Percentiles rank a stretch among this genome's conserved stretches.
Evolutionary conservation across 30 jellyfish, hydroid and myxozoan species (phyloP).

Genomic region (Aurelia sp.): DNA sequence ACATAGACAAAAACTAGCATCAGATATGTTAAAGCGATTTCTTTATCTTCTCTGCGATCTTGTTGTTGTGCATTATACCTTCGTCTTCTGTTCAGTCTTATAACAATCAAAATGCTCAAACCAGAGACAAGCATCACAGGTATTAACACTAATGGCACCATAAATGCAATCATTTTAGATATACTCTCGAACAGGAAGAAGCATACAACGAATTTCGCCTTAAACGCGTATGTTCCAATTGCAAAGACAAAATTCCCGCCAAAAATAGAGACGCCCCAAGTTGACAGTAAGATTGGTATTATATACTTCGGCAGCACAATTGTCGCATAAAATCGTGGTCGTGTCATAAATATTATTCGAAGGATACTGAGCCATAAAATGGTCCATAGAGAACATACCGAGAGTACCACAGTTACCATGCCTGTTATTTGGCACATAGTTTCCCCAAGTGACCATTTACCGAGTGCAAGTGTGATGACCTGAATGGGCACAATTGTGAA

Average conservation of each 20-base stretch:
- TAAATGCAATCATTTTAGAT: conserved; percentile 20
- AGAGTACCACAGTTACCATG: conserved; percentile 17
- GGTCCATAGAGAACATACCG: conserved; percentile 49
- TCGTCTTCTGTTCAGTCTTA: conserved; percentile 4
- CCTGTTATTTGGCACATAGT: conserved; percentile 31
- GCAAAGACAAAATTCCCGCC: conserved; percentile 22
- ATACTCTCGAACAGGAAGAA: conserved; percentile 22
- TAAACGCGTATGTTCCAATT: conserved; percentile 26
- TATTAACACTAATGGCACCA: conserved; percentile 40
- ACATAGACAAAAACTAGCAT: conserved; percentile 55
- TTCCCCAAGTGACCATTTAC: conserved; percentile 43
- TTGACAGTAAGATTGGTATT: conserved; percentile 8
- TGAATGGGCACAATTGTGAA: conserved; percentile 37
- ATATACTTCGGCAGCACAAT: conserved; percentile 37
- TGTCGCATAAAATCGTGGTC: conserved; percentile 16
- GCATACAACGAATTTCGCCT: conserved; percentile 46
- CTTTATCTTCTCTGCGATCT: conserved; percentile 39
- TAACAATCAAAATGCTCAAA: conserved; percentile 16
- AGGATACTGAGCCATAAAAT: conserved; percentile 53
- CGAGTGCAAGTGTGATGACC: conserved; percentile 19
- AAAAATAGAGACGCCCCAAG: conserved; percentile 30
- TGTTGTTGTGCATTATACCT: neutral
- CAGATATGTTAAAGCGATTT: conserved; percentile 28
- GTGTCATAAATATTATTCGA: conserved; percentile 19
- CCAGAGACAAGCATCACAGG: conserved; percentile 10